Conservation (phyloP, 2,797 vertebrate species). For the Spatula clypeata region DNA sequence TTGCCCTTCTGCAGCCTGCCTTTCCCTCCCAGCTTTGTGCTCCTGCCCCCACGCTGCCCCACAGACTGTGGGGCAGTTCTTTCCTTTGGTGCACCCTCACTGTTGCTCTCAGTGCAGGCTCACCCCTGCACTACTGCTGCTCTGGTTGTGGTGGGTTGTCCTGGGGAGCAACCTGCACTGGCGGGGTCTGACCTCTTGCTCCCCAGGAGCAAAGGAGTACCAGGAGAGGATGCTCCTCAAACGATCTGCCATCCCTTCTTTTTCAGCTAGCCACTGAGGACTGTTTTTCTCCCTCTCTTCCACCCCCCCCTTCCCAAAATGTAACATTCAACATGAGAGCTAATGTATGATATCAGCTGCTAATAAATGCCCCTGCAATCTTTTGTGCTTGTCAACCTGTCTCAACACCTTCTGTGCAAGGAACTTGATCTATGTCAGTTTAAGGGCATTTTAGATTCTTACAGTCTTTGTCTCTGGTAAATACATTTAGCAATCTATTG, state of each 20-base stretch:
- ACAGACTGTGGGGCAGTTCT: neutral
- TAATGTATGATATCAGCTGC: neutral
- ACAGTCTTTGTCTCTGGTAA: neutral
- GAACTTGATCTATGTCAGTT: neutral
- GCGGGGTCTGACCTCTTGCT: fast-evolving
- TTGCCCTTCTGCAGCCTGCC: neutral
- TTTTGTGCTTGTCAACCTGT: neutral
- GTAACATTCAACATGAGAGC: neutral
- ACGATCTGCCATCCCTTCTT: neutral
- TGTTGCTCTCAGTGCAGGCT: neutral
- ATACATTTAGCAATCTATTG: neutral
- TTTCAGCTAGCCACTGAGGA: neutral
- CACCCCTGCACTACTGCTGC: neutral
- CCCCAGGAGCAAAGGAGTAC: neutral
- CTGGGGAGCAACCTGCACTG: neutral
- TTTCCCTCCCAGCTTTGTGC: neutral
- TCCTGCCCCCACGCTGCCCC: neutral
- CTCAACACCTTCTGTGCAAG: neutral
- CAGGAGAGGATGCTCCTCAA: fast-evolving
- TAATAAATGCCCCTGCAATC: neutral
- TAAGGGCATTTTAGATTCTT: neutral
- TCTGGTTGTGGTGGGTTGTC: neutral
- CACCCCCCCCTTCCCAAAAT: neutral
- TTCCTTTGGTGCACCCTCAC: neutral
- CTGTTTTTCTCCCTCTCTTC: neutral